Evolutionary conservation across 2,797 vertebrate species (phyloP).

Genomic region (Acanthopagrus latus): DNA sequence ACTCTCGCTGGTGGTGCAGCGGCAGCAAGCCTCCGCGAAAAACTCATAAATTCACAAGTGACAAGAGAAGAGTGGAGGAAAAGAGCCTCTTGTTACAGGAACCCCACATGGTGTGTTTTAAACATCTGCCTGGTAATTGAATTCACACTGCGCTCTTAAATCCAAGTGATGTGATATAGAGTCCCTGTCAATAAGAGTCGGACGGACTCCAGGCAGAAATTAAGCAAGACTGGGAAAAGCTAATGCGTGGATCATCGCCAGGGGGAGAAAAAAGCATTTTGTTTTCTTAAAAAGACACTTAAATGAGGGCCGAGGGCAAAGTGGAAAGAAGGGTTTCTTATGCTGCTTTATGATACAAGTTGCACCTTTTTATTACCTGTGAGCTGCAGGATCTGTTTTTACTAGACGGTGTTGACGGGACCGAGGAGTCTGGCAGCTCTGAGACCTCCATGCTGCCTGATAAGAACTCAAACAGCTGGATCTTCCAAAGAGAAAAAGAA

Average conservation of each 20-base stretch:
- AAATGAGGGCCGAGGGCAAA: conserved; percentile 26
- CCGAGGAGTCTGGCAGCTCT: conserved; percentile 54
- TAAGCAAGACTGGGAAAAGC: conserved; percentile 52
- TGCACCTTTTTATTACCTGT: conserved; percentile 73
- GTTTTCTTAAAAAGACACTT: conserved; percentile 36
- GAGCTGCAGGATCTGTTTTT: conserved; percentile 63
- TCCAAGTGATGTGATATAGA: conserved; percentile 75
- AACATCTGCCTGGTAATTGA: conserved; percentile 76
- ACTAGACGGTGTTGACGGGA: conserved; percentile 78
- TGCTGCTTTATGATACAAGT: conserved; percentile 20
- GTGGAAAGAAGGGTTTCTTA: conserved; percentile 39
- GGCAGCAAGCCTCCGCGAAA: conserved; percentile 62
- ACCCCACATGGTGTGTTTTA: conserved; percentile 68
- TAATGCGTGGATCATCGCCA: conserved; percentile 46
- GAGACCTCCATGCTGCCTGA: conserved; percentile 68
- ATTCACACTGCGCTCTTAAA: conserved; percentile 78
- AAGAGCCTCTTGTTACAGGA: conserved; percentile 61
- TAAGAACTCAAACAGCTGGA: conserved; percentile 90
- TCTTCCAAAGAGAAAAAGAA: conserved; percentile 79
- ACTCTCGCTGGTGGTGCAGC: conserved; percentile 60
- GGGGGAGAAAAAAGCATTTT: conserved; percentile 40
- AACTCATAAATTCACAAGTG: conserved; percentile 74
- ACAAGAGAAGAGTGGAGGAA: conserved; percentile 54
- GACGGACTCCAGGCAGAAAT: conserved; percentile 66
- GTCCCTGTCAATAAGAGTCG: conserved; percentile 74